Evolutionary conservation across 2,797 vertebrate species (phyloP).

Genomic region (Pteronotus mesoamericanus): DNA sequence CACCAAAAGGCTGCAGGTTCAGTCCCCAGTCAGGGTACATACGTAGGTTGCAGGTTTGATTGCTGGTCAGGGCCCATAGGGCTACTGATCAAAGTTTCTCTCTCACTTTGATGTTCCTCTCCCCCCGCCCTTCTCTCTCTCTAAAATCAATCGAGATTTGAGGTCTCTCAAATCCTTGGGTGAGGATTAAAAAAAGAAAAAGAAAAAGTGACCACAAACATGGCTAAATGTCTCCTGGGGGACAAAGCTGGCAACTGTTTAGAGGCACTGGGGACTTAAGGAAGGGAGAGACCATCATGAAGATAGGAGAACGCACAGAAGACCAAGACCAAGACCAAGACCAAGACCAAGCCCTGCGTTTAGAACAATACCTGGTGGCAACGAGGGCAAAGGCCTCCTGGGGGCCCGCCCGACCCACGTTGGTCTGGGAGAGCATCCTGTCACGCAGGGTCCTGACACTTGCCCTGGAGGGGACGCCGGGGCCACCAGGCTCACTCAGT

Average conservation of each 20-base stretch:
- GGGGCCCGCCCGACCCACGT: background rate
- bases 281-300: background rate
- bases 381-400: background rate
- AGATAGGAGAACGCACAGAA: background rate
- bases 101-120: no score
- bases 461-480: background rate
- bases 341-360: background rate
- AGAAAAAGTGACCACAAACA: background rate
- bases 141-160: no score
- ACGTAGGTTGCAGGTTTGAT: no score
- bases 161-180: no score
- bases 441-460: no score
- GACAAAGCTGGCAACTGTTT: background rate
- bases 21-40: no score
- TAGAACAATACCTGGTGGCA: background rate
- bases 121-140: no score
- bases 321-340: background rate
- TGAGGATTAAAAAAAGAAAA: no score
- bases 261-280: background rate
- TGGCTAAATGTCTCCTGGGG: background rate
- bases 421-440: background rate
- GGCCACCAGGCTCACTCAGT: background rate
- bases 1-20: no score
- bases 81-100: no score
- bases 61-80: no score